These are phyloP conservation scores for Cosmopolites sordidus DNA, from an alignment of 2,888 invertebrate species.

Conservation along the genomic window DNA sequence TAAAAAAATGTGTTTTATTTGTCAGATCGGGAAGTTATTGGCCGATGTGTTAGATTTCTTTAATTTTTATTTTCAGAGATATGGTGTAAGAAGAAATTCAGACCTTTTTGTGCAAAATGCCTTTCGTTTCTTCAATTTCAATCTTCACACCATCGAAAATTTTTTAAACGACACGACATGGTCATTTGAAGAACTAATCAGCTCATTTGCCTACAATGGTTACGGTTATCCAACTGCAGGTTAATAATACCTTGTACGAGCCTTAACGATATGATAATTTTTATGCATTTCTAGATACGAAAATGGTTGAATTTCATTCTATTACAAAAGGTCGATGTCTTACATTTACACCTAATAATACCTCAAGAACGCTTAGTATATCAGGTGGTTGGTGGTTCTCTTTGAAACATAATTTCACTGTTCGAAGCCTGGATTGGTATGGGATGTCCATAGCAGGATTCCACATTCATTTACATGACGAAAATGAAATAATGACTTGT, in stretches of 20 bases:
- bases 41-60: too few species aligned
- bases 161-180: constrained; percentile 62
- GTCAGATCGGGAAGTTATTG: too few species aligned
- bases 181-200: constrained; percentile 53
- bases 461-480: constrained; percentile 36
- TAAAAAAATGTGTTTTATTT: too few species aligned
- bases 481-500: constrained; percentile 51
- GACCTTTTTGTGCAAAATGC: constrained; percentile 34
- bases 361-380: constrained; percentile 48
- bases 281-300: constrained; percentile 8
- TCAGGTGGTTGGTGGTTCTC: constrained; percentile 57
- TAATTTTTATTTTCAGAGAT: constrained; percentile 46
- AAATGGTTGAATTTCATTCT: constrained; percentile 8
- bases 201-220: constrained; percentile 54
- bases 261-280: too few species aligned
- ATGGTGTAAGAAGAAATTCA: constrained; percentile 52
- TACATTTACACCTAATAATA: constrained; percentile 53
- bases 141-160: constrained; percentile 51
- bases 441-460: constrained; percentile 33
- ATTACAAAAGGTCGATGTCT: constrained; percentile 55
- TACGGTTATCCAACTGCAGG: constrained; percentile 16
- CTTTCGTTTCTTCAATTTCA: constrained; percentile 53
- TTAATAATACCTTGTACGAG: too few species aligned
- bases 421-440: constrained; percentile 22
- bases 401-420: constrained; percentile 49